A percentile compares a stretch with the other conserved stretches of the same genome.
Conservation (phyloP, 2,797 vertebrate species). For the Sebastes minor region DNA sequence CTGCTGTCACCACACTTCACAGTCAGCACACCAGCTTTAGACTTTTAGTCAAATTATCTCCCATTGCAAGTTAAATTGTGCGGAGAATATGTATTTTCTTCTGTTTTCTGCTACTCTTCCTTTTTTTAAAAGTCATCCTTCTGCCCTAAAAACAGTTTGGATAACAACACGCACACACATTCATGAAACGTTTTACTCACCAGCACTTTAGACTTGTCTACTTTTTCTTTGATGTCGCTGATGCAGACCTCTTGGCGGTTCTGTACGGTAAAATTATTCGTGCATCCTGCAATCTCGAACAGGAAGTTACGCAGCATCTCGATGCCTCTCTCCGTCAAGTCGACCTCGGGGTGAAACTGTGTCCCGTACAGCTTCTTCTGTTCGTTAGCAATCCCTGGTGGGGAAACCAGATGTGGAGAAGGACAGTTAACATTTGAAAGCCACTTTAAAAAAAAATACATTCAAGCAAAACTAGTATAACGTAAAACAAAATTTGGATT, state of each 20-base stretch:
- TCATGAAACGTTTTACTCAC: constrained; percentile 77
- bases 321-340: constrained; percentile 93
- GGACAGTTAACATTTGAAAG: neutral
- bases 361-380: constrained; percentile 98
- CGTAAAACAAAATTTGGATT: neutral
- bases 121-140: neutral
- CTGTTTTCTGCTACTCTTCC: neutral
- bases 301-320: constrained; percentile 95
- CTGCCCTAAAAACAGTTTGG: neutral
- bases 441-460: neutral
- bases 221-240: constrained; percentile 90
- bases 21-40: neutral
- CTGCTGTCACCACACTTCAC: constrained; percentile 10
- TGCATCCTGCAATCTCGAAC: constrained; percentile 97
- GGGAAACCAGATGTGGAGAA: neutral
- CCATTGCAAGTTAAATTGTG: neutral
- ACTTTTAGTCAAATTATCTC: neutral
- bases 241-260: constrained; percentile 92
- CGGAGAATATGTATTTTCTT: neutral
- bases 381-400: constrained; percentile 93
- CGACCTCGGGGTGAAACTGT: constrained; percentile 98
- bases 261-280: constrained; percentile 92
- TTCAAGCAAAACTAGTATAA: neutral
- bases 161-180: neutral
- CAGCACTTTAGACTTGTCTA: constrained; percentile 95